phyloP scores from a whole-genome alignment of 2,888 invertebrate species.

The Serrognathus titanus region DNA sequence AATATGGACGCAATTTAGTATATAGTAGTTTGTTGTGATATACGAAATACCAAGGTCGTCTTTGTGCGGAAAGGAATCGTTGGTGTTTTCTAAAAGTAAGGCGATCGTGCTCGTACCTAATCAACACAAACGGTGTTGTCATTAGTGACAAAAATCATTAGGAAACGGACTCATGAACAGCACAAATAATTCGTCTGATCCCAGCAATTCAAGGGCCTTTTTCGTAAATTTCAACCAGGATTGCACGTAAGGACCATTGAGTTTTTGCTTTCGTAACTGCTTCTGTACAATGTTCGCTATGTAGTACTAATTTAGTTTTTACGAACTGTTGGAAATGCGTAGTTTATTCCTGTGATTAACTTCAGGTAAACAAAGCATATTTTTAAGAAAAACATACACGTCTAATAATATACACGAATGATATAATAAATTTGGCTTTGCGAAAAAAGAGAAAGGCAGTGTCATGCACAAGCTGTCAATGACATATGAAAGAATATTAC shows the following conservation, averaged over 20 bases:
- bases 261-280: not conserved
- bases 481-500: no score
- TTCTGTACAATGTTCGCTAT: not conserved
- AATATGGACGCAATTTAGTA: conserved; percentile 35
- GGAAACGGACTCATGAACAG: conserved; percentile 76
- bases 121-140: conserved; percentile 27
- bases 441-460: no score
- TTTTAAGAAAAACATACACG: no score
- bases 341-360: conserved; percentile 14
- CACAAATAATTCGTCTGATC: conserved; percentile 72
- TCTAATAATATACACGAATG: no score
- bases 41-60: conserved; percentile 56
- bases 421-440: no score
- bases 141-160: conserved; percentile 26
- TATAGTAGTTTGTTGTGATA: conserved; percentile 25
- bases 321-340: not conserved
- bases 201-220: conserved; percentile 74
- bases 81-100: conserved; percentile 51
- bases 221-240: conserved; percentile 98
- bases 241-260: conserved; percentile 78
- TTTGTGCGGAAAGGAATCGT: conserved; percentile 59
- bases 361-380: conserved; percentile 9
- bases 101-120: conserved; percentile 40
- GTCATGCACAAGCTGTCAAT: no score
- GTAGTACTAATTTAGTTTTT: not conserved